Conservation (phyloP, 2,113 vertebrate species). For the Xiphias gladius region DNA sequence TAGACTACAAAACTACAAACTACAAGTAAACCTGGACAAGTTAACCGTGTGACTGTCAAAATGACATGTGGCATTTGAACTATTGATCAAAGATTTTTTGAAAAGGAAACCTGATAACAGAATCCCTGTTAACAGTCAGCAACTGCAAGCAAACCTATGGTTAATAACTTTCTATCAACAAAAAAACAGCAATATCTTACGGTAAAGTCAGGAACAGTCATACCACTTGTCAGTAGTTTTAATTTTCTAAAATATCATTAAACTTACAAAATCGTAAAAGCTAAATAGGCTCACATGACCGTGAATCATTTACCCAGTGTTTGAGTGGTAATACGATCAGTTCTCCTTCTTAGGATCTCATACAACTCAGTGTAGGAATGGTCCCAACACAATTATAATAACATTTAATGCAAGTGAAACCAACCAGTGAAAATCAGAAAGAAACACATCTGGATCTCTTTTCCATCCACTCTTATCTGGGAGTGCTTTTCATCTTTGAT, state of each 20-base stretch:
- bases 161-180: not conserved
- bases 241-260: not conserved
- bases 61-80: conserved; percentile 1
- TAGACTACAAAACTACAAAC: not conserved
- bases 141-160: not conserved
- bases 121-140: not conserved
- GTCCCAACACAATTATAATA: not conserved
- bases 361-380: not conserved
- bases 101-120: not conserved
- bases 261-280: not conserved
- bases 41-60: not conserved
- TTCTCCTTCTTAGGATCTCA: not conserved
- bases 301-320: not conserved
- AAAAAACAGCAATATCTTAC: too few relatives aligned
- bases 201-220: too few relatives aligned
- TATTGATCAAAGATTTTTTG: not conserved
- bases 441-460: conserved; percentile 37
- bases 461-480: conserved; percentile 21
- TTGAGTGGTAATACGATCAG: not conserved
- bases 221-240: not conserved
- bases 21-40: not conserved
- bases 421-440: too few relatives aligned
- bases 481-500: conserved; percentile 38
- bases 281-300: not conserved
- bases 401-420: conserved; percentile 3